phyloP scores from a whole-genome alignment of 2,888 invertebrate species.

The Deilephila porcellus region DNA sequence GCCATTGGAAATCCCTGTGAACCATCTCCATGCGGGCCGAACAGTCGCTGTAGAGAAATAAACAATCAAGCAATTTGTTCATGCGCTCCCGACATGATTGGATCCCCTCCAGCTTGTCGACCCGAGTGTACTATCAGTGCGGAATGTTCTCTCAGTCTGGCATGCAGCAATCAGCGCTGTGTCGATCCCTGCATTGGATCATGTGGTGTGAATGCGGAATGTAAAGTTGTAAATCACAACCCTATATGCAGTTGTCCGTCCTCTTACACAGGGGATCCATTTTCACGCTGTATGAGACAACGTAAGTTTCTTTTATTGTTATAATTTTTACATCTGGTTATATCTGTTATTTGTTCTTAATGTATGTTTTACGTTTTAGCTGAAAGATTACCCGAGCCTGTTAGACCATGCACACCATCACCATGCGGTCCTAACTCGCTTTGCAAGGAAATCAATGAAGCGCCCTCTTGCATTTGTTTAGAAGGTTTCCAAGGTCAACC shows the following conservation, averaged over 20 bases:
- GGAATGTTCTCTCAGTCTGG: constrained; percentile 89
- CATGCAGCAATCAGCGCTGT: constrained; percentile 89
- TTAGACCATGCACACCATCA: constrained; percentile 89
- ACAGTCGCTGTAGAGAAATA: constrained; percentile 86
- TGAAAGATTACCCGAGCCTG: constrained; percentile 75
- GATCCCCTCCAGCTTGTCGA: constrained; percentile 87
- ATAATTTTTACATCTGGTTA: not conserved
- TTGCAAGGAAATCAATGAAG: constrained; percentile 88
- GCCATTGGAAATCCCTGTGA: constrained; percentile 85
- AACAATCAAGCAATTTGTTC: constrained; percentile 89
- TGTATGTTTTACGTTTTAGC: constrained; percentile 63
- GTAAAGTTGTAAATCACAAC: constrained; percentile 91
- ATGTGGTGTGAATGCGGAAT: constrained; percentile 89
- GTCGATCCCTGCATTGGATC: constrained; percentile 89
- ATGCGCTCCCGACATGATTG: constrained; percentile 86
- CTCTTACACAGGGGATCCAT: constrained; percentile 87
- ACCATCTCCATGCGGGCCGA: constrained; percentile 87
- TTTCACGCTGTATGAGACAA: constrained; percentile 84
- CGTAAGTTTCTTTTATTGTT: constrained; percentile 67
- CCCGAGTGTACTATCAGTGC: constrained; percentile 90
- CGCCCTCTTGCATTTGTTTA: constrained; percentile 90
- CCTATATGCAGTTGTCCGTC: constrained; percentile 89
- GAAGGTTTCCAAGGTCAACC: constrained; percentile 88
- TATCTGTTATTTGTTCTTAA: constrained; percentile 25
- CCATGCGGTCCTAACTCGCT: constrained; percentile 92